phyloP scores from a whole-genome alignment of 2,797 vertebrate species.

The Cossypha niveicapilla region DNA sequence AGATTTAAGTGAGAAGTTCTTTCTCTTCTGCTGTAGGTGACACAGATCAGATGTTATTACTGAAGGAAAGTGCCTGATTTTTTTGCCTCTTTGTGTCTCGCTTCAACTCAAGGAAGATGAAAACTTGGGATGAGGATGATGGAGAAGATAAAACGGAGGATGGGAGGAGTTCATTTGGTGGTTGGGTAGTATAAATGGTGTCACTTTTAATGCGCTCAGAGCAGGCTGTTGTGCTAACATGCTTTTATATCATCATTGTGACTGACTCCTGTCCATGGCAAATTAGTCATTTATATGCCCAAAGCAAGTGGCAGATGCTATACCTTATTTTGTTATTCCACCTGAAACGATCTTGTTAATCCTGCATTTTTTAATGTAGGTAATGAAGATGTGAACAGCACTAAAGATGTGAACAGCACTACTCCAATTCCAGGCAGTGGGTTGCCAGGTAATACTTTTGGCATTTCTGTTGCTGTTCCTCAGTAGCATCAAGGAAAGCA shows the following conservation, averaged over 20 bases:
- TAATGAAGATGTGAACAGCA: neutral
- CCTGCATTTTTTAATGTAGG: neutral
- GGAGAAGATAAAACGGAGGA: neutral
- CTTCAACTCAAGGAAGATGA: neutral
- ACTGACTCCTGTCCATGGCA: neutral
- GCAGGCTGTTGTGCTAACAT: neutral
- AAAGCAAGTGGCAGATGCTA: neutral
- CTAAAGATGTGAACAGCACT: neutral
- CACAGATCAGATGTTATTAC: neutral
- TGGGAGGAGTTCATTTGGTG: neutral
- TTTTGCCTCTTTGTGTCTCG: neutral
- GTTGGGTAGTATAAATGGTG: neutral
- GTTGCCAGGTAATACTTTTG: neutral
- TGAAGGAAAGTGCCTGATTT: neutral
- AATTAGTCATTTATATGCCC: neutral
- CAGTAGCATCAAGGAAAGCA: neutral
- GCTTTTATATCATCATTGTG: neutral
- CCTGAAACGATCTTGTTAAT: neutral
- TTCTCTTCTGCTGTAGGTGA: neutral
- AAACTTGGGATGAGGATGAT: neutral
- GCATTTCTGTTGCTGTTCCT: neutral
- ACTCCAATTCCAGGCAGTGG: fast-evolving
- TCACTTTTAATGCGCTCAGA: neutral
- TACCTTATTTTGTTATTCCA: neutral
- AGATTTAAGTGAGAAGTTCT: neutral